Evolutionary conservation across 2,888 invertebrate species (phyloP).

Genomic region (Calliscelio sp.): DNA sequence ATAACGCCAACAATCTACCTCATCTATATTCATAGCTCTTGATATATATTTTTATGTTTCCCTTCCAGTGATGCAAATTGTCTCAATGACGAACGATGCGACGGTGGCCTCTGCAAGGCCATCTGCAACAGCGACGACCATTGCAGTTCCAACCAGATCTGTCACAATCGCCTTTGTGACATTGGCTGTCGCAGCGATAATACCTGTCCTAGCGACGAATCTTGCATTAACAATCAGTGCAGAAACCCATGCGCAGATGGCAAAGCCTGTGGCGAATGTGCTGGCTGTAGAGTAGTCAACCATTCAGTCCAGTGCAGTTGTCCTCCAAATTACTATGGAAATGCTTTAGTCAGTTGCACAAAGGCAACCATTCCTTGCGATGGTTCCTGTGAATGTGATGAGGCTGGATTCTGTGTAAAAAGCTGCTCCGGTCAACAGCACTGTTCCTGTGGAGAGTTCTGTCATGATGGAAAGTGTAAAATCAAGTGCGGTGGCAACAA

Average conservation of each 20-base stretch:
- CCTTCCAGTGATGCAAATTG: conserved; percentile 91
- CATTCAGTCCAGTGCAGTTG: conserved; percentile 96
- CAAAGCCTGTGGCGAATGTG: conserved; percentile 93
- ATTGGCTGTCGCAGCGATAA: conserved; percentile 95
- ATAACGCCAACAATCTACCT: background rate
- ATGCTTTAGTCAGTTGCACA: conserved; percentile 92
- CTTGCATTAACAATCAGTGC: conserved; percentile 94
- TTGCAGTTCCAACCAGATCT: conserved; percentile 93
- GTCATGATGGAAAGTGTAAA: conserved; percentile 91
- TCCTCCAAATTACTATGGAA: conserved; percentile 92
- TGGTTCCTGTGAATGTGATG: conserved; percentile 92
- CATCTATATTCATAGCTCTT: background rate
- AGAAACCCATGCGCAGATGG: conserved; percentile 92
- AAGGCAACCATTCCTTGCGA: conserved; percentile 91
- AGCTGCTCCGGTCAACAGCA: conserved; percentile 89
- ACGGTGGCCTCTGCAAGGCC: conserved; percentile 92
- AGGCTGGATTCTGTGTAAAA: conserved; percentile 92
- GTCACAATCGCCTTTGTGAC: conserved; percentile 94
- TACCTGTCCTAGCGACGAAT: conserved; percentile 91
- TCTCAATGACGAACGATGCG: conserved; percentile 94
- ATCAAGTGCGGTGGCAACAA: conserved; percentile 90
- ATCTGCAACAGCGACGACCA: conserved; percentile 95
- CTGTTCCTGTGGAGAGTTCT: conserved; percentile 94
- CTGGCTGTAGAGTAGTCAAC: conserved; percentile 93
- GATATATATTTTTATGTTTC: conserved; percentile 1